phyloP scores from a whole-genome alignment of 2,888 invertebrate genomes.

The Chalcosyrphus nemorum region DNA sequence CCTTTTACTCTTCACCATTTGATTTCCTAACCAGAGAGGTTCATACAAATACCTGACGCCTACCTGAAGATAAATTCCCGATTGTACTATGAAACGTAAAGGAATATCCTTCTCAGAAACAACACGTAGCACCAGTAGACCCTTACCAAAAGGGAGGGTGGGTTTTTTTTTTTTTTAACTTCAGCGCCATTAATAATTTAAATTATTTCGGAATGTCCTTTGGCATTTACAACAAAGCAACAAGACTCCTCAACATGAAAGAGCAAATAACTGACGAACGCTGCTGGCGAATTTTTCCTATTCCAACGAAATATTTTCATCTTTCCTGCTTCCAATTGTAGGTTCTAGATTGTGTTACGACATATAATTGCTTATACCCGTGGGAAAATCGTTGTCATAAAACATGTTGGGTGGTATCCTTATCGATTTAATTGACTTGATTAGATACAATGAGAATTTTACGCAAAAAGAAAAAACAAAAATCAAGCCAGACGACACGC shows the following conservation, averaged over 20 bases:
- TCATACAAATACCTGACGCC: not conserved
- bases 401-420: not conserved
- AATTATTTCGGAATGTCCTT: conserved; percentile 14
- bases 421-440: not conserved
- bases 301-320: not conserved
- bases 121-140: not conserved
- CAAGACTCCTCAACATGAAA: not conserved
- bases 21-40: not conserved
- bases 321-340: not conserved
- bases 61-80: not conserved
- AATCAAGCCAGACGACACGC: not conserved
- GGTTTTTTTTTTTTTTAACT: not conserved
- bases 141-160: not conserved
- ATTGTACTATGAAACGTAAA: not conserved
- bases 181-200: conserved; percentile 12
- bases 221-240: conserved; percentile 4
- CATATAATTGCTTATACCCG: not conserved
- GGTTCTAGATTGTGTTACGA: not conserved
- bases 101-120: not conserved
- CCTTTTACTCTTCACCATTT: not conserved
- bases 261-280: not conserved
- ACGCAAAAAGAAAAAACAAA: too few relatives aligned
- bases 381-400: not conserved
- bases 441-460: not conserved
- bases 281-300: not conserved